These are phyloP conservation scores for Labrus mixtus DNA, from an alignment of 2,113 vertebrate species.

Conservation along the genomic window DNA sequence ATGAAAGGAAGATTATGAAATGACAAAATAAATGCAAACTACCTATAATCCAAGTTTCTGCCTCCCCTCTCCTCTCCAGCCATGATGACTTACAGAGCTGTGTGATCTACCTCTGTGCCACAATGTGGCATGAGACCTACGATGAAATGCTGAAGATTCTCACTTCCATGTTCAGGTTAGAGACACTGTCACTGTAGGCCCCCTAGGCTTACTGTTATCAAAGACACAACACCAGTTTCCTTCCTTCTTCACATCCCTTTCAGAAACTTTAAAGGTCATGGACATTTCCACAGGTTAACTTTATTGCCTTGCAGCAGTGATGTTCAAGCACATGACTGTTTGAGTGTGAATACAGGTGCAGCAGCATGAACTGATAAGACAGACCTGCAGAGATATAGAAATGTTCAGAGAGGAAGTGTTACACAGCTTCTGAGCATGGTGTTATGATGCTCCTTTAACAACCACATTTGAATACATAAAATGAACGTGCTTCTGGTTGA, in stretches of 20 bases:
- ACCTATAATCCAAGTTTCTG: too few relatives aligned
- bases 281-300: neutral
- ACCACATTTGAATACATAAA: too few relatives aligned
- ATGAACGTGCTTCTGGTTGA: too few relatives aligned
- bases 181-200: conserved; percentile 8
- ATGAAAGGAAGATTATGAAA: neutral
- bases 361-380: neutral
- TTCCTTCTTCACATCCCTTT: neutral
- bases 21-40: neutral
- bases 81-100: conserved; percentile 74
- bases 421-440: too few relatives aligned
- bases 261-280: neutral
- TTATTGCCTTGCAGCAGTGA: neutral
- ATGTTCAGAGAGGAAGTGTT: too few relatives aligned
- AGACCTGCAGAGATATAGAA: too few relatives aligned
- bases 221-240: neutral
- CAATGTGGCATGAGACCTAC: conserved; percentile 88
- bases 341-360: neutral
- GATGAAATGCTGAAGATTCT: conserved; percentile 88
- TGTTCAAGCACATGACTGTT: neutral
- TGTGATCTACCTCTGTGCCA: conserved; percentile 86
- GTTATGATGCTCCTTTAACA: too few relatives aligned
- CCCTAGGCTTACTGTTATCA: neutral
- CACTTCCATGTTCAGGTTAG: conserved; percentile 86
- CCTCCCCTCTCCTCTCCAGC: conserved; percentile 43